A percentile compares a stretch with the other conserved stretches of the same genome.
Evolutionary conservation across 2,113 vertebrate species (phyloP).

Genomic region (Nycticebus coucang): DNA sequence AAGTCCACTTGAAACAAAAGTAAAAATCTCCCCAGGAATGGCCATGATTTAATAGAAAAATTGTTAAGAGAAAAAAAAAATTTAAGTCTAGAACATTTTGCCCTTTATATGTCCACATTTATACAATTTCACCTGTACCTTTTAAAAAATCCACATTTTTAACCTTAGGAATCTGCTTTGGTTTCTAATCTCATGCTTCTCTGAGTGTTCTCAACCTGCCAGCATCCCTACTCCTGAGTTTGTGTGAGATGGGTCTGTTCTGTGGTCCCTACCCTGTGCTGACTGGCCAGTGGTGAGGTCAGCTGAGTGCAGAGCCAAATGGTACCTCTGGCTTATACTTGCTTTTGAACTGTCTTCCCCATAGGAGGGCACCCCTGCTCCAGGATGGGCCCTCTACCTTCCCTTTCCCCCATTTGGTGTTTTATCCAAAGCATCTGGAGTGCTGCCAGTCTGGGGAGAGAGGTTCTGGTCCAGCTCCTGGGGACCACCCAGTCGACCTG

Average conservation of each 20-base stretch:
- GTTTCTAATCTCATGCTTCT: neutral
- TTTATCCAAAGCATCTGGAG: neutral
- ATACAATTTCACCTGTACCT: too few species aligned
- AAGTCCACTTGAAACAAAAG: neutral
- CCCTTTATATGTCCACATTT: neutral
- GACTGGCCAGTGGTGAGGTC: accelerated
- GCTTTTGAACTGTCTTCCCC: neutral
- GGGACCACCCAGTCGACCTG: neutral
- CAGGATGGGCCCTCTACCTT: neutral
- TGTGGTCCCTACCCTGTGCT: neutral
- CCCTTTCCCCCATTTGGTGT: neutral
- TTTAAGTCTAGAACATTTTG: neutral
- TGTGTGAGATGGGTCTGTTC: neutral
- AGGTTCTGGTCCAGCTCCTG: neutral
- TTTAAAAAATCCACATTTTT: neutral
- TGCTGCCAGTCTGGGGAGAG: neutral
- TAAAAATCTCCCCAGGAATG: neutral
- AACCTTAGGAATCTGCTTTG: neutral
- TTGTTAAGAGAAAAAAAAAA: too few species aligned
- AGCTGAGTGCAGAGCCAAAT: too few species aligned
- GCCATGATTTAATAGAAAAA: neutral
- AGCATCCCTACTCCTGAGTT: neutral
- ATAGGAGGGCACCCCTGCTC: neutral
- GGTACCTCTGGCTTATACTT: neutral
- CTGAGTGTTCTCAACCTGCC: neutral